Conservation (phyloP, 53 echinoderm and acorn worm genomes). For the Hippasteria phrygiana region DNA sequence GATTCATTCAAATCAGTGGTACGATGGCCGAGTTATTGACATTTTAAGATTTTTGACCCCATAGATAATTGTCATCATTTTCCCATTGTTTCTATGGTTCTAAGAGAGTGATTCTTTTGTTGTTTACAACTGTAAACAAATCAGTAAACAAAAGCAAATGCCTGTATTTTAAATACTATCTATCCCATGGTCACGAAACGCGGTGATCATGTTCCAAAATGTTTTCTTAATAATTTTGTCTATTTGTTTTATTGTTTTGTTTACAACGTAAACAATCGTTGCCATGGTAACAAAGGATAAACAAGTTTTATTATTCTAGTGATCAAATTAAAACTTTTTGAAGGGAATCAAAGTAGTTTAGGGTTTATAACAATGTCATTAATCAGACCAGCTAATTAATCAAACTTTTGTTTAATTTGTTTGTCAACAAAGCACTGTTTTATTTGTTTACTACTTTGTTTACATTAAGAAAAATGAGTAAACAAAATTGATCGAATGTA, state of each 20-base stretch:
- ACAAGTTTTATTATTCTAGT: conserved; percentile 1
- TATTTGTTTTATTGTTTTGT: neutral
- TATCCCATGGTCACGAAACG: too few species aligned
- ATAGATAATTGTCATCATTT: neutral
- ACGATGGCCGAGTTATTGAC: neutral
- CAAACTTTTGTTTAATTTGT: neutral
- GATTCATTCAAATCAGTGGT: conserved; percentile 10
- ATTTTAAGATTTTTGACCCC: conserved; percentile 12
- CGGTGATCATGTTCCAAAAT: conserved; percentile 20
- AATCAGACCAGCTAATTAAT: neutral
- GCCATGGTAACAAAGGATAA: conserved; percentile 7
- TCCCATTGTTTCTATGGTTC: neutral
- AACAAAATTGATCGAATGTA: conserved; percentile 1
- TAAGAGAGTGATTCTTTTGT: neutral
- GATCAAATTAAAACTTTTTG: neutral
- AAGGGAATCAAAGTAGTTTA: neutral
- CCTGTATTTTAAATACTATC: conserved; percentile 6
- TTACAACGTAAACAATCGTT: neutral
- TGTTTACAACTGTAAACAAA: conserved; percentile 3
- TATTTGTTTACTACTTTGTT: neutral
- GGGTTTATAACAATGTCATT: neutral
- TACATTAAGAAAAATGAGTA: neutral
- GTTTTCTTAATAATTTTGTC: conserved; percentile 1
- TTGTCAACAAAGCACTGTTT: conserved; percentile 10
- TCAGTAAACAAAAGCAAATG: conserved; percentile 5